phyloP scores from a whole-genome alignment of 2,888 invertebrate genomes.

The Acrobasis repandana region DNA sequence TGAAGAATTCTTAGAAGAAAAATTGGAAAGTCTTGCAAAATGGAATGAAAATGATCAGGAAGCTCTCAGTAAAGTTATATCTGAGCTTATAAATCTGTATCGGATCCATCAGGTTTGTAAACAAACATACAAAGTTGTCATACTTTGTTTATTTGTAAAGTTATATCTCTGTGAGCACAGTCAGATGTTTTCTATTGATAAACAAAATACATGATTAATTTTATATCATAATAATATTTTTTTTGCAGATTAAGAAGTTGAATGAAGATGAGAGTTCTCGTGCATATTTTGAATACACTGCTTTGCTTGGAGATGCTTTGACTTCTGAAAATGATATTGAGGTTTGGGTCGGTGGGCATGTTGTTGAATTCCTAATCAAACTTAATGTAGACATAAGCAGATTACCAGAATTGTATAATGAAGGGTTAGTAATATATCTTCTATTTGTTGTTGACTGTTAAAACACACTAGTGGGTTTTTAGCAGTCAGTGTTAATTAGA shows the following conservation, averaged over 20 bases:
- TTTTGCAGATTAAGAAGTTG: slow-evolving; percentile 67
- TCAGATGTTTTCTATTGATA: too few species aligned
- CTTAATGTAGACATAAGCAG: slow-evolving; percentile 85
- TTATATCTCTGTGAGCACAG: too few species aligned
- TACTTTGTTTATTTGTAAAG: too few species aligned
- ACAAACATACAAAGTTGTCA: not conserved
- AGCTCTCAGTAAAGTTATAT: slow-evolving; percentile 83
- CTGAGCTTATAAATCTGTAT: slow-evolving; percentile 84
- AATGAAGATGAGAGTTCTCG: slow-evolving; percentile 80
- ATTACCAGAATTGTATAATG: slow-evolving; percentile 81
- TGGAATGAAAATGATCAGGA: slow-evolving; percentile 85
- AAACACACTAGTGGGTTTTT: too few species aligned
- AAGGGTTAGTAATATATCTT: slow-evolving; percentile 57
- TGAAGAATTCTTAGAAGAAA: slow-evolving; percentile 72
- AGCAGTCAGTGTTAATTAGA: too few species aligned
- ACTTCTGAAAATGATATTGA: slow-evolving; percentile 85
- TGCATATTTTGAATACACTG: slow-evolving; percentile 85
- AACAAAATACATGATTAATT: not conserved
- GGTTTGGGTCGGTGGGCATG: slow-evolving; percentile 83
- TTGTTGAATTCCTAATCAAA: slow-evolving; percentile 85
- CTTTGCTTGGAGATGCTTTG: slow-evolving; percentile 80
- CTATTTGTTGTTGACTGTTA: not conserved
- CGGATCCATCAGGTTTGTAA: slow-evolving; percentile 84
- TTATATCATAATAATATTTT: not conserved
- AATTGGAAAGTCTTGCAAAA: slow-evolving; percentile 83